Conservation (phyloP, 2,113 vertebrate genomes). For the Pantherophis guttatus region DNA sequence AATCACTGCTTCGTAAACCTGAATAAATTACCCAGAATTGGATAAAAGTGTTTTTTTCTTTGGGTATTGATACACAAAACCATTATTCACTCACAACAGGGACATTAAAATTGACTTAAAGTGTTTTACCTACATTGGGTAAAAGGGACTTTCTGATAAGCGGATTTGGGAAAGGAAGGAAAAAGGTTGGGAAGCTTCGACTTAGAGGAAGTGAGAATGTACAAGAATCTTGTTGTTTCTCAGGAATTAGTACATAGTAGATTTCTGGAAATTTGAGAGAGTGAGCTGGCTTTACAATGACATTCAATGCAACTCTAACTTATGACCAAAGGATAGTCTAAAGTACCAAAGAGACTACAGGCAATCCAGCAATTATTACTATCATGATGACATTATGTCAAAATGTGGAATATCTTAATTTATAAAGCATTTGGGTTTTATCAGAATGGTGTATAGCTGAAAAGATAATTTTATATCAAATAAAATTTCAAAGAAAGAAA, state of each 20-base stretch:
- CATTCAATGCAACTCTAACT: not conserved
- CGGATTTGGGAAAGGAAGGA: not conserved
- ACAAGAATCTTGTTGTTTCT: not conserved
- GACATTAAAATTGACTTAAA: not conserved
- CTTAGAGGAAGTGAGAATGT: not conserved
- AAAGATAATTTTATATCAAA: not conserved
- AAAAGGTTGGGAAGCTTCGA: too few species aligned
- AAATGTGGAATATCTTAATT: not conserved
- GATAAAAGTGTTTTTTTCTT: not conserved
- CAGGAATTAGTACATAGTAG: not conserved
- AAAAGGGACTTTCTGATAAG: not conserved
- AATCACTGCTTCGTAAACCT: not conserved
- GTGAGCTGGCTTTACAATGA: not conserved
- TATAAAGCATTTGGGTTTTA: not conserved
- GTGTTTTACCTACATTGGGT: not conserved
- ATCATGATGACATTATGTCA: not conserved
- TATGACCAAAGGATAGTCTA: not conserved
- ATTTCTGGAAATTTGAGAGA: not conserved
- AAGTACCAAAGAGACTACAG: not conserved
- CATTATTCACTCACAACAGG: not conserved
- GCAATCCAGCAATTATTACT: not conserved
- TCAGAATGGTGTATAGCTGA: not conserved
- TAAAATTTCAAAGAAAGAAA: not conserved
- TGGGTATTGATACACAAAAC: not conserved
- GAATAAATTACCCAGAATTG: not conserved